Evolutionary conservation across 2,888 invertebrate species (phyloP).

Genomic region (Netelia fuscicornis): DNA sequence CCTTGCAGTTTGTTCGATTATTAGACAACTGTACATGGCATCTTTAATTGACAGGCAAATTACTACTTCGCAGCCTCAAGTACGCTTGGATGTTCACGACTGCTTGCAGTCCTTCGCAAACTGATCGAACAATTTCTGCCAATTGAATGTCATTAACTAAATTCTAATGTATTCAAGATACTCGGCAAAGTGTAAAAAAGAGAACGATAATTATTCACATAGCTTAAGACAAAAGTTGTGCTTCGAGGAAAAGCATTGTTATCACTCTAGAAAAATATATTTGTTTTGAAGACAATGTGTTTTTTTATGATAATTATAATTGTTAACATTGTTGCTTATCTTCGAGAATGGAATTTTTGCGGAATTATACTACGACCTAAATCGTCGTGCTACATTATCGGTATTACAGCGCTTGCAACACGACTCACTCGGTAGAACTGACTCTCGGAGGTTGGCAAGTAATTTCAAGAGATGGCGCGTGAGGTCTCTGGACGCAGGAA

Average conservation of each 20-base stretch:
- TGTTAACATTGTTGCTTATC: neutral
- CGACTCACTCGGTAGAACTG: neutral
- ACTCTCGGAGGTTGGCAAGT: neutral
- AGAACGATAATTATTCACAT: too few species aligned
- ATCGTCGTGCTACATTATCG: too few species aligned
- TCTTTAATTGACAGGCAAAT: neutral
- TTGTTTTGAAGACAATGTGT: too few species aligned
- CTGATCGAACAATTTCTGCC: slow-evolving; percentile 84
- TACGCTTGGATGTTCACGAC: slow-evolving; percentile 89
- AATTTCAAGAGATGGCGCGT: slow-evolving; percentile 36
- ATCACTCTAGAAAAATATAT: neutral
- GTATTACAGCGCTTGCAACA: neutral
- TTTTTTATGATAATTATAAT: neutral
- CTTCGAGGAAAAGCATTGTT: neutral
- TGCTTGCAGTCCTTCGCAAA: slow-evolving; percentile 86
- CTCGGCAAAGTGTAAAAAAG: neutral
- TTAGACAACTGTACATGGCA: neutral
- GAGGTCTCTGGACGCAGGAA: neutral
- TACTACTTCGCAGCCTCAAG: slow-evolving; percentile 79
- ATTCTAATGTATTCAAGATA: neutral
- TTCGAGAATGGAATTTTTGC: too few species aligned
- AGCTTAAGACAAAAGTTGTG: neutral
- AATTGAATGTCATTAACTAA: neutral
- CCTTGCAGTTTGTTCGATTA: neutral
- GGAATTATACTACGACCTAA: too few species aligned